Percentiles rank a stretch among this genome's conserved stretches.
Conservation (phyloP, 2,888 invertebrate genomes). For the Pterobdella sp. region DNA sequence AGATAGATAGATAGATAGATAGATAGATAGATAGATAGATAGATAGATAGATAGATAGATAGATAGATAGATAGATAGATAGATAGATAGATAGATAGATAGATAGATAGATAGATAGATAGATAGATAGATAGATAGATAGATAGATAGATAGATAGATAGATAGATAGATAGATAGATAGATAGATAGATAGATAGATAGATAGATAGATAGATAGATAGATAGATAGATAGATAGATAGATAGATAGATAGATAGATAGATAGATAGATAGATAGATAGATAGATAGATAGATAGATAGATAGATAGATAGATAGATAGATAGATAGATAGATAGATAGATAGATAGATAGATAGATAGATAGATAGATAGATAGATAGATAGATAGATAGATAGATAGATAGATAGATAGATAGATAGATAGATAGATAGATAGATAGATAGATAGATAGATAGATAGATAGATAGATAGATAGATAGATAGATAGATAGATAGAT, state of each 20-base stretch:
- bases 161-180: not conserved
- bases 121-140: not conserved
- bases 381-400: not conserved
- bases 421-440: not conserved
- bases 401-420: not conserved
- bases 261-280: not conserved
- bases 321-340: not conserved
- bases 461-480: not conserved
- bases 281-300: not conserved
- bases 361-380: not conserved
- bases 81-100: not conserved
- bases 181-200: not conserved
- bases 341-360: not conserved
- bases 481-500: not conserved
- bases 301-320: not conserved
- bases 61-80: not conserved
- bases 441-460: not conserved
- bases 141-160: not conserved
- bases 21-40: not conserved
- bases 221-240: not conserved
- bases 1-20: not conserved
- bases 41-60: not conserved
- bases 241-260: not conserved
- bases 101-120: not conserved
- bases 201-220: not conserved